Conservation (phyloP, 30 jellyfish, hydroid and myxozoan species). For the Turritopsis dohrnii region DNA sequence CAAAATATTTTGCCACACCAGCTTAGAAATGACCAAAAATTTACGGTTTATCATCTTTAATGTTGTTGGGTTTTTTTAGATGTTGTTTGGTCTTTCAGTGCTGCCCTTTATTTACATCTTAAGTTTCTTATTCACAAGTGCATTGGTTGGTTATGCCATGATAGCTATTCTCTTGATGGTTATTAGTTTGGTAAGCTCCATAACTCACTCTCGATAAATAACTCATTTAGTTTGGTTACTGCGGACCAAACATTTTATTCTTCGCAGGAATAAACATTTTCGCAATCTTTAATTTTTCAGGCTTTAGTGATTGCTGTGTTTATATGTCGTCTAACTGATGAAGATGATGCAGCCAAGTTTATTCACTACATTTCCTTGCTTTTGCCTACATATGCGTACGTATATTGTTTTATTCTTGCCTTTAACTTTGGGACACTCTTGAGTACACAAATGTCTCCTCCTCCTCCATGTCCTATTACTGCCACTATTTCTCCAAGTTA, state of each 20-base stretch:
- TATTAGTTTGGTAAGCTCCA: constrained; percentile 61
- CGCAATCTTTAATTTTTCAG: constrained; percentile 10
- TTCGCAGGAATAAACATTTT: neutral
- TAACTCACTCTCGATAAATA: neutral
- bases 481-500: too few species aligned
- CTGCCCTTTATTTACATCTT: constrained; percentile 74
- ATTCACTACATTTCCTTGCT: constrained; percentile 52
- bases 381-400: constrained; percentile 83
- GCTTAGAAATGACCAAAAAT: too few species aligned
- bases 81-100: constrained; percentile 58
- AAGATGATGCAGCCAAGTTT: constrained; percentile 51
- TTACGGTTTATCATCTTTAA: too few species aligned
- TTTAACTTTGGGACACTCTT: neutral
- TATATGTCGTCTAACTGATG: constrained; percentile 44
- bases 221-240: too few species aligned
- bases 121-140: constrained; percentile 59
- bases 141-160: constrained; percentile 71
- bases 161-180: constrained; percentile 53
- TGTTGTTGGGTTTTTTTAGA: constrained; percentile 30
- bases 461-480: neutral
- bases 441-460: neutral
- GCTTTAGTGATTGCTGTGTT: constrained; percentile 73
- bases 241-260: neutral
- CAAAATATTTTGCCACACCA: too few species aligned
- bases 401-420: neutral